A percentile compares a stretch with the other conserved stretches of the same genome.
Evolutionary conservation across 1,140 invertebrate species (phyloP).

Genomic region (Saccostrea glomerata): DNA sequence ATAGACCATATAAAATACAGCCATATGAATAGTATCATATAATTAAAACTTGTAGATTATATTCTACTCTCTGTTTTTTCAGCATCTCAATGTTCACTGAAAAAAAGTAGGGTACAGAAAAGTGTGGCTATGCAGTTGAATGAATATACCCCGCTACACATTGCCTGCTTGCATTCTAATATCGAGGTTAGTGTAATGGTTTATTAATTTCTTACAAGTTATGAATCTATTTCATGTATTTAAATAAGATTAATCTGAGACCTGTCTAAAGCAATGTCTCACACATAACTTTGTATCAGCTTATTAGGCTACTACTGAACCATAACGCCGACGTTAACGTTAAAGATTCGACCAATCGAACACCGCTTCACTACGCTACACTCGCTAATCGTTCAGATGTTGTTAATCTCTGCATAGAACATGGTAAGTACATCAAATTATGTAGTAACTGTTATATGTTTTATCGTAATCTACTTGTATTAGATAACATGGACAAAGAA

Average conservation of each 20-base stretch:
- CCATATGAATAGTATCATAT: too few relatives aligned
- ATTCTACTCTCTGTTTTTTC: background rate
- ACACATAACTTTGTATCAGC: background rate
- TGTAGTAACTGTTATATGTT: too few relatives aligned
- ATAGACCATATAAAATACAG: too few relatives aligned
- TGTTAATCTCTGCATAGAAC: background rate
- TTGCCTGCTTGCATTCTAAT: conserved; percentile 13
- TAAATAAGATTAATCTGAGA: too few relatives aligned
- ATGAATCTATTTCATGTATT: too few relatives aligned
- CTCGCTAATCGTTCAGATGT: conserved; percentile 3
- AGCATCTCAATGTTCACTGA: conserved; percentile 12
- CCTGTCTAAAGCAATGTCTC: too few relatives aligned
- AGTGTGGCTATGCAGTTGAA: conserved; percentile 27
- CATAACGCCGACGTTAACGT: conserved; percentile 14
- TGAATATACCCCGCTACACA: conserved; percentile 4
- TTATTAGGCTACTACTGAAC: background rate
- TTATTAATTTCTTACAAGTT: background rate
- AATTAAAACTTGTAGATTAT: too few relatives aligned
- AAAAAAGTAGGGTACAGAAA: conserved; percentile 7
- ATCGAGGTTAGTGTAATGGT: background rate
- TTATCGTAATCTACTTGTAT: too few relatives aligned
- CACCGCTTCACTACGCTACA: conserved; percentile 1
- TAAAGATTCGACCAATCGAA: conserved; percentile 21
- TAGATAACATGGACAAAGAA: too few relatives aligned
- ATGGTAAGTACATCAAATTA: background rate